Percentiles rank a stretch among this genome's conserved stretches.
phyloP scores from a whole-genome alignment of 2,888 invertebrate genomes.

The Caenorhabditis becei region DNA sequence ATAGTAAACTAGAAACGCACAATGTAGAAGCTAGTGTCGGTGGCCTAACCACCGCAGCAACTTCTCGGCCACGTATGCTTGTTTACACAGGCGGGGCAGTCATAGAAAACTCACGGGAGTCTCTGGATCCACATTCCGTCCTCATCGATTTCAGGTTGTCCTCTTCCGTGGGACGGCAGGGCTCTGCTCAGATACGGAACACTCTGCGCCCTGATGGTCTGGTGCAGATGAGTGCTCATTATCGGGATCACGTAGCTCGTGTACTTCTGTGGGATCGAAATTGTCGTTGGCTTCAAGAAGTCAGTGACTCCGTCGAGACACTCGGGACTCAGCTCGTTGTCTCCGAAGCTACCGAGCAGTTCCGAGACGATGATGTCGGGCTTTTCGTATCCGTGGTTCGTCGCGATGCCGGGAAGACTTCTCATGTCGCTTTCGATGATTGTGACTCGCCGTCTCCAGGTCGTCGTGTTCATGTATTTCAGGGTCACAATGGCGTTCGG shows the following conservation, averaged over 20 bases:
- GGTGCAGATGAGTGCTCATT: slow-evolving; percentile 89
- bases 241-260: slow-evolving; percentile 86
- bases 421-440: slow-evolving; percentile 84
- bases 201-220: slow-evolving; percentile 59
- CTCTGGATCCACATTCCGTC: slow-evolving; percentile 61
- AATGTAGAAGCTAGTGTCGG: not conserved
- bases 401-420: slow-evolving; percentile 79
- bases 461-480: slow-evolving; percentile 71
- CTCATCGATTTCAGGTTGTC: slow-evolving; percentile 44
- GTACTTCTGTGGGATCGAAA: slow-evolving; percentile 78
- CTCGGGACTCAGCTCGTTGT: slow-evolving; percentile 98
- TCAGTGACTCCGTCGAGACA: slow-evolving; percentile 83
- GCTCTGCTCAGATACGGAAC: slow-evolving; percentile 56
- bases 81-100: not conserved
- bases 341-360: slow-evolving; percentile 96
- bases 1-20: not conserved
- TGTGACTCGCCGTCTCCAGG: slow-evolving; percentile 80
- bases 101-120: slow-evolving; percentile 59
- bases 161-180: slow-evolving; percentile 62
- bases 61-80: not conserved
- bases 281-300: slow-evolving; percentile 82
- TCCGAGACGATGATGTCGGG: slow-evolving; percentile 92
- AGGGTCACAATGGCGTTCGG: slow-evolving; percentile 89
- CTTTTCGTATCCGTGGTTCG: slow-evolving; percentile 84
- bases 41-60: not conserved